Evolutionary conservation across 2,113 vertebrate genomes (phyloP).

Genomic region (Suncus etruscus): DNA sequence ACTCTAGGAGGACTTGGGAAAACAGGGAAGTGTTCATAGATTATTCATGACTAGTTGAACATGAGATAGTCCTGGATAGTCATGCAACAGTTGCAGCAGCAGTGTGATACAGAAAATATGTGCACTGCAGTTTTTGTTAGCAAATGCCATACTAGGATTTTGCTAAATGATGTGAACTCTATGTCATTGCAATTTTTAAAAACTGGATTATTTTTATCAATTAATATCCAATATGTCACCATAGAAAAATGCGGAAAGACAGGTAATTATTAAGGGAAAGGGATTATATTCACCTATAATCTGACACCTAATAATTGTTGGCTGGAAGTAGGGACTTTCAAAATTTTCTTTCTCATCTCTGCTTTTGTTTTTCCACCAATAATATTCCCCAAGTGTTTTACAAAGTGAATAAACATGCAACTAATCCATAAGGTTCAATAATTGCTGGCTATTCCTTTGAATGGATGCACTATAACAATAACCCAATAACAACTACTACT

Average conservation of each 20-base stretch:
- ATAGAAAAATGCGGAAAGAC: constrained; percentile 34
- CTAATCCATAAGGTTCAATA: background rate
- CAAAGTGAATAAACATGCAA: background rate
- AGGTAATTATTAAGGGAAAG: background rate
- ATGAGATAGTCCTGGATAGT: background rate
- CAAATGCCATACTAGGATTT: background rate
- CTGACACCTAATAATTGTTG: background rate
- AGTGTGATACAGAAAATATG: background rate
- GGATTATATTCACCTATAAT: background rate
- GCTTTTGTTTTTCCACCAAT: background rate
- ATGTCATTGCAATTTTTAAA: background rate
- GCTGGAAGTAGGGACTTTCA: background rate
- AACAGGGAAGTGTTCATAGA: background rate
- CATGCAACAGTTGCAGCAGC: constrained; percentile 10
- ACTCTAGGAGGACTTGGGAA: background rate
- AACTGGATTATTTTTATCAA: background rate
- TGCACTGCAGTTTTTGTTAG: background rate
- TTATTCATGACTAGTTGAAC: no score
- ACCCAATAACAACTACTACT: background rate
- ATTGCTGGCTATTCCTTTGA: background rate
- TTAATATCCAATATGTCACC: background rate
- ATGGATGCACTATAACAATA: background rate
- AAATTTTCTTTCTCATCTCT: background rate
- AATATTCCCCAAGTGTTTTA: background rate
- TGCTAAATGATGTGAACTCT: constrained; percentile 24